Evolutionary conservation across 2,888 invertebrate genomes (phyloP).

Genomic region (Papilio protenor): DNA sequence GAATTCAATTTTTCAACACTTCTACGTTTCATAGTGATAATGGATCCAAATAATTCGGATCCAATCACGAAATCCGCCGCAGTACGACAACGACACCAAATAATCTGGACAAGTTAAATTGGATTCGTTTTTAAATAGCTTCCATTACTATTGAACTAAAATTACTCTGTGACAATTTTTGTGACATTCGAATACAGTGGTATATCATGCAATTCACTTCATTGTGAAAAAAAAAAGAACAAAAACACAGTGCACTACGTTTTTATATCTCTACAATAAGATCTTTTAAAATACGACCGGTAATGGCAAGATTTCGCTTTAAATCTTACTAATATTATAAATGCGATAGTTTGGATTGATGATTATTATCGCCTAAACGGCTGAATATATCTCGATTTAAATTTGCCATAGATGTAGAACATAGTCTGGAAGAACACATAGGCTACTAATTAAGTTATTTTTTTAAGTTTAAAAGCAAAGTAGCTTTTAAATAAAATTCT

Average conservation of each 20-base stretch:
- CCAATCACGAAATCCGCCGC: conserved; percentile 45
- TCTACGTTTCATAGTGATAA: conserved; percentile 53
- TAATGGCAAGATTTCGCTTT: no score
- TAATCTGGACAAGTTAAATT: conserved; percentile 40
- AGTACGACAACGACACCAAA: conserved; percentile 21
- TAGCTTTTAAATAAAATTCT: not conserved
- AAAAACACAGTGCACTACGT: no score
- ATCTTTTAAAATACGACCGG: no score
- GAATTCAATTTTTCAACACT: conserved; percentile 57
- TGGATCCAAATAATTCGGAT: conserved; percentile 56
- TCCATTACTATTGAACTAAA: not conserved
- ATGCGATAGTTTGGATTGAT: no score
- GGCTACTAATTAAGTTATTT: no score
- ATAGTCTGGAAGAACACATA: no score
- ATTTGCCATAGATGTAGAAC: no score
- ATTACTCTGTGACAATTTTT: not conserved
- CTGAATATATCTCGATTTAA: no score
- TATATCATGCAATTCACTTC: not conserved
- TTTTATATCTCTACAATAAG: no score
- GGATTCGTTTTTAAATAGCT: conserved; percentile 14
- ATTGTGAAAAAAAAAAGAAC: not conserved
- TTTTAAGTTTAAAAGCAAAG: not conserved
- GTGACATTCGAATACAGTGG: not conserved
- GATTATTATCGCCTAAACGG: no score
- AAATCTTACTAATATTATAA: no score